Percentiles rank a stretch among this genome's conserved stretches.
Conservation (phyloP, 2,113 vertebrate species). For the Boulengeromyrus knoepffleri region DNA sequence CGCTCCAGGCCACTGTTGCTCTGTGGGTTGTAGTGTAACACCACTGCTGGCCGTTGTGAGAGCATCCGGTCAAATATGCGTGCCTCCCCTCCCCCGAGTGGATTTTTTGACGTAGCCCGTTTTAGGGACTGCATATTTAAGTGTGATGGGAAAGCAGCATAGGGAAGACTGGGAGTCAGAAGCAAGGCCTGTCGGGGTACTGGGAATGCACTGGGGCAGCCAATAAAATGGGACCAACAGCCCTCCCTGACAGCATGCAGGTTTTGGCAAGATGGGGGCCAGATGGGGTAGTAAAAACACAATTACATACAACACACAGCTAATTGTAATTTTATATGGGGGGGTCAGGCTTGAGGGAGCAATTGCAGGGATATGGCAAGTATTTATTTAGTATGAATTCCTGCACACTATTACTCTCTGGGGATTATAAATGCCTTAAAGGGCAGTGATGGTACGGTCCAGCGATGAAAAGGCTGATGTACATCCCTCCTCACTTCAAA, state of each 20-base stretch:
- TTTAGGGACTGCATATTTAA: neutral
- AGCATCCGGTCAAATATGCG: neutral
- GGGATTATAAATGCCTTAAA: constrained; percentile 22
- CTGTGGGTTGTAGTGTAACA: neutral
- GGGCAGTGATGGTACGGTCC: neutral
- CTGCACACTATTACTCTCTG: constrained; percentile 23
- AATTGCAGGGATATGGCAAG: constrained; percentile 25
- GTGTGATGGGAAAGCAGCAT: neutral
- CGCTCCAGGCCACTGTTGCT: neutral
- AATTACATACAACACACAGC: constrained; percentile 45
- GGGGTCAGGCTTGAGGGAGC: neutral
- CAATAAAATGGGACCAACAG: neutral
- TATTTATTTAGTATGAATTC: constrained; percentile 24
- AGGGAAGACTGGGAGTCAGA: neutral
- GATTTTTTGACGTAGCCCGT: neutral
- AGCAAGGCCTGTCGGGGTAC: neutral
- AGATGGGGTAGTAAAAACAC: constrained; percentile 27
- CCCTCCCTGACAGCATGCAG: neutral
- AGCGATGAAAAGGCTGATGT: neutral
- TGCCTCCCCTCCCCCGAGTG: neutral
- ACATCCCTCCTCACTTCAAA: neutral
- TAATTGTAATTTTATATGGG: constrained; percentile 33
- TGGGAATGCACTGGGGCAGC: neutral
- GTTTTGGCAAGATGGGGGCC: constrained; percentile 24
- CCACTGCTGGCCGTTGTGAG: neutral